Conservation (phyloP, 2,113 vertebrate genomes). For the Platysteira castanea region DNA sequence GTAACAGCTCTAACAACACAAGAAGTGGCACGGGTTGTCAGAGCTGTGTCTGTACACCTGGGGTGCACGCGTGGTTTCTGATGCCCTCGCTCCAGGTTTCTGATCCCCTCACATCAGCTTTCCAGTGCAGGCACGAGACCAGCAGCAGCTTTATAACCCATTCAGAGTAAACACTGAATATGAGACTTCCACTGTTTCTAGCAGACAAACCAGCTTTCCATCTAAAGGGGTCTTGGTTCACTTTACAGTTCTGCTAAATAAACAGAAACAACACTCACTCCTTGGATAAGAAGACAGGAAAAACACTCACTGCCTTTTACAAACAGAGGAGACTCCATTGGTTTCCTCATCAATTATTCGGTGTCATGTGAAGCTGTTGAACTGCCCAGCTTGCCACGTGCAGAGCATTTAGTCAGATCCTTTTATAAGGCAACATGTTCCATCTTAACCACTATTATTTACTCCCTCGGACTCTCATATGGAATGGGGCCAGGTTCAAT, state of each 20-base stretch:
- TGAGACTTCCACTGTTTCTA: background rate
- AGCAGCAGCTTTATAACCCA: background rate
- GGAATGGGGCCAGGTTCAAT: background rate
- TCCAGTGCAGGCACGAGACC: rapidly evolving
- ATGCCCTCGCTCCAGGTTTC: background rate
- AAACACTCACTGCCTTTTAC: background rate
- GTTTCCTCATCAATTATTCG: background rate
- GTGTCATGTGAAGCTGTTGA: background rate
- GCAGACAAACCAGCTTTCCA: background rate
- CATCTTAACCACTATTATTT: background rate
- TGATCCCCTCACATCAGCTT: background rate
- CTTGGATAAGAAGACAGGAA: background rate
- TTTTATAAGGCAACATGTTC: background rate
- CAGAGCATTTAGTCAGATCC: background rate
- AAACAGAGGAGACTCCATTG: background rate
- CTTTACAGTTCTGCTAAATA: background rate
- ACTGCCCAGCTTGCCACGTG: background rate
- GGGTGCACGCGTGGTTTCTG: background rate
- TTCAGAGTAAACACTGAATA: background rate
- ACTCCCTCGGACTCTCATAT: background rate
- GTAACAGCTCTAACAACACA: background rate
- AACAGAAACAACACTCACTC: background rate
- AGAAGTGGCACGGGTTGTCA: background rate
- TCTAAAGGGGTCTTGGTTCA: background rate
- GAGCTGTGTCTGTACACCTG: background rate